Base-by-base conservation (phyloP, 2,888 invertebrate genomes). In the Nomada fabriciana region DNA sequence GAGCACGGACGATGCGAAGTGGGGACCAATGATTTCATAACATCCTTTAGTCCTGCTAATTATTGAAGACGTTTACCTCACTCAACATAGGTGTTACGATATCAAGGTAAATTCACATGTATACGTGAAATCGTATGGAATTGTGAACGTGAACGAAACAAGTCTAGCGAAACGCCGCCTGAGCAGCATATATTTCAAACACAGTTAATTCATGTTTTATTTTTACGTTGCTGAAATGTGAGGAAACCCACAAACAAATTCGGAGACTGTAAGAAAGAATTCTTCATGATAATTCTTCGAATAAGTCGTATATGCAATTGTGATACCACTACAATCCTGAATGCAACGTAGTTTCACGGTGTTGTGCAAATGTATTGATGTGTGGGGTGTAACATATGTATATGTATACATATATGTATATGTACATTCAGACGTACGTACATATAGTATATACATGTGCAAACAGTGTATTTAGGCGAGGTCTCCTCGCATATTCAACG, bases 11-110 rank as follows among this genome's bases (percentile, higher is more conserved):
- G 60, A 53, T 60, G 80, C 64, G 63, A 61, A 65, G 70, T 53
- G 57, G 75, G 59, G 60, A 55, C 70, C 52, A 55, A 60, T 64
- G 61, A 67, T 88, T 89, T 87, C 87, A 81, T 83, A 86, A 89
- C 79, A 86, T 89, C 81, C 89, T 76, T 68, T 75, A 67, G 73
- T 61, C 69, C 57, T 71, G 83, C 80, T 84, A 89, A 89, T 89
- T 88, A 85, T 85, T 82, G 64, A 82, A 82, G 83, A 89, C 88
- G 76, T 88, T 86, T 83, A 75, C 77, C 73, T 73, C 55, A 59
- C 42, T 57, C 55, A 53, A 82, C 86, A 86, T 80, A 73, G 70
- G 76, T 60, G 60, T 60, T 60, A 67, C 55, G 75, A 73, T 83
- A 83, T 80, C 71, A n/a, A 25, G 29, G 13, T 13, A 18, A 47